Evolutionary conservation across 2,113 vertebrate species (phyloP).

Genomic region (Rhinoptilus africanus): DNA sequence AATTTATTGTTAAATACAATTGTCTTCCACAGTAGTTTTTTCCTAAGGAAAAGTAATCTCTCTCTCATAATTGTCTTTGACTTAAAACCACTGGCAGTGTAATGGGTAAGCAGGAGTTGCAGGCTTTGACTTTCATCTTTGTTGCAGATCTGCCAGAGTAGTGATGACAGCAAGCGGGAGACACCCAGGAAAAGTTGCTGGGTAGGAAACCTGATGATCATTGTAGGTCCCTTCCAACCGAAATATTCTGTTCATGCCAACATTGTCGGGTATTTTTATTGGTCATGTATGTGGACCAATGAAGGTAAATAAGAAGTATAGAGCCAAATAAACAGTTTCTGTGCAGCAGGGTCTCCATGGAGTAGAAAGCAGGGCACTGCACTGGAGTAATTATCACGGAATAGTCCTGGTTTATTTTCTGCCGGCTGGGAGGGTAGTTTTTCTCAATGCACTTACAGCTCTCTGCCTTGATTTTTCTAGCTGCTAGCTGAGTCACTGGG

Average conservation of each 20-base stretch:
- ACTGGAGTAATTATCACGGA: neutral
- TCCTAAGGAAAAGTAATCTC: neutral
- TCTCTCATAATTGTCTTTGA: neutral
- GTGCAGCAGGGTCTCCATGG: neutral
- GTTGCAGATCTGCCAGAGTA: neutral
- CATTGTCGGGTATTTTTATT: neutral
- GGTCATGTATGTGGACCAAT: neutral
- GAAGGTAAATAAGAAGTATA: neutral
- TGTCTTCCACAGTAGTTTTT: neutral
- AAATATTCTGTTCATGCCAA: neutral
- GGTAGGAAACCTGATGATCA: neutral
- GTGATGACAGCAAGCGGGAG: neutral
- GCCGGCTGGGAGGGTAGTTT: neutral
- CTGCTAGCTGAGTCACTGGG: constrained; percentile 6
- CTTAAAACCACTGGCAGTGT: neutral
- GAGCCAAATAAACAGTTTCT: neutral
- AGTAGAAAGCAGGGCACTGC: neutral
- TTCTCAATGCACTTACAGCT: neutral
- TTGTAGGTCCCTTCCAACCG: neutral
- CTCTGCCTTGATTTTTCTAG: neutral
- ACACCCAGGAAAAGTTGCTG: neutral
- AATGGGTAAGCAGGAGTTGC: neutral
- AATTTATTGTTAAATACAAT: neutral
- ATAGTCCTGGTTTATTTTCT: neutral
- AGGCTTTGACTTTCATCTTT: neutral